Evolutionary conservation across 2,888 invertebrate genomes (phyloP), one percentile per base, ranked within the genome.

Genomic region (Eudemis profundana): DNA sequence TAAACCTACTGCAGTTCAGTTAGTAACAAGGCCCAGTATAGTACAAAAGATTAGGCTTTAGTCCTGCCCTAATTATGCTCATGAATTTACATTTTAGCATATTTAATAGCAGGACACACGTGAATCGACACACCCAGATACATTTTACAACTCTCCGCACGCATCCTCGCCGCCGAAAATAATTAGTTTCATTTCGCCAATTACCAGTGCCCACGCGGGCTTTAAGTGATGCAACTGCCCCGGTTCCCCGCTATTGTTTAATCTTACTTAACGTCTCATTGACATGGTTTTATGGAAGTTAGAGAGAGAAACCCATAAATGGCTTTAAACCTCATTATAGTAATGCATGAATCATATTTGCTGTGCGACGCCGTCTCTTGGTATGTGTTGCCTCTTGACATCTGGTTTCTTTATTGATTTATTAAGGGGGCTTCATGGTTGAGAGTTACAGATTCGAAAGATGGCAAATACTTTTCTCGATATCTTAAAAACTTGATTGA

Each of bases 101-200:
- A 53, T 21, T 54, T 44, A 33, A 33, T 8, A 33, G 10, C 33
- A 44, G 53, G 14, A 29, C 56, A 17, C 42, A 56, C 42, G 33
- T 33, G 19, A 56, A 44, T 3, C 47, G 36, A 17, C 29, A n/a
- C 46, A 12, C 56, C 44, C 38, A 50, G 49, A 44, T 12, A 17
- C 33, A 57, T 44, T 59, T 44, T 46, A 29, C 59, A 60, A 40
- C 40, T 36, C 51, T 57, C 50, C 38, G 59, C 51, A 51, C 59
- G 51, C 51, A 40, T 71, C 75, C 77, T 76, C 74, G 76, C 72
- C 77, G 79, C 78, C 81, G 78, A 84, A 83, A 85, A 83, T 85
- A 85, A 88, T 85, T 79, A 82, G 72, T 78, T 73, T 85, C 85
- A 90, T 88, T 85, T 86, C 74, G 81, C 77, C 86, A 89, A 89